A percentile compares a stretch with the other conserved stretches of the same genome.
These are phyloP conservation scores for Luperina nickerlii DNA, from an alignment of 2,888 invertebrate species.

Conservation along the genomic window DNA sequence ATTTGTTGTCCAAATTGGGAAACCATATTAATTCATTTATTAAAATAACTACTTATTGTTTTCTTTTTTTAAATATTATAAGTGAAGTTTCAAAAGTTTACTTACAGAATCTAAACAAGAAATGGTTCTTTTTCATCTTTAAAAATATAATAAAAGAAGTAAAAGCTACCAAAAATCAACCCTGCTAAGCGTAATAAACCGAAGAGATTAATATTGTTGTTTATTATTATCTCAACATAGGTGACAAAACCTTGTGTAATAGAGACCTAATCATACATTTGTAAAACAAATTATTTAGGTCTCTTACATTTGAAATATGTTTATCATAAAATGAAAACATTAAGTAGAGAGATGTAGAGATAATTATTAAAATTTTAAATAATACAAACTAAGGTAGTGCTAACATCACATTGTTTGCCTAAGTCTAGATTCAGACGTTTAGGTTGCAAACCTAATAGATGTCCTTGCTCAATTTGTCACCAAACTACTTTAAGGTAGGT, in stretches of 20 bases:
- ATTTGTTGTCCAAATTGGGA: background rate
- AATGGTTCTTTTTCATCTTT: conserved; percentile 29
- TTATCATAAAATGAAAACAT: conserved; percentile 44
- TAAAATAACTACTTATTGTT: too few relatives aligned
- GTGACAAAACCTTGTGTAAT: conserved; percentile 26
- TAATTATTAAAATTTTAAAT: conserved; percentile 71
- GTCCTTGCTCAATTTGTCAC: conserved; percentile 55
- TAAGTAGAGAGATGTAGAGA: conserved; percentile 36
- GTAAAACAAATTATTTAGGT: conserved; percentile 32
- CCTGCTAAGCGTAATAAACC: conserved; percentile 61
- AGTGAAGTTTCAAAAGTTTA: background rate
- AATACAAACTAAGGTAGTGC: conserved; percentile 73
- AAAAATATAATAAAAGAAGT: conserved; percentile 25
- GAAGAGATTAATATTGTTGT: conserved; percentile 36
- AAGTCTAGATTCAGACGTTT: conserved; percentile 68
- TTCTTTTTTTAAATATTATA: background rate
- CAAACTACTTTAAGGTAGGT: conserved; percentile 43
- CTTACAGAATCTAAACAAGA: conserved; percentile 1
- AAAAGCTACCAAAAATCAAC: conserved; percentile 52
- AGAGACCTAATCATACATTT: conserved; percentile 37
- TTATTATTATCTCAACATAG: conserved; percentile 36
- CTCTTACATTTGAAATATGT: conserved; percentile 16
- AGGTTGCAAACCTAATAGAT: conserved; percentile 65
- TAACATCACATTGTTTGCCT: conserved; percentile 81
- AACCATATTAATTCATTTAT: background rate